Conservation (phyloP, 2,888 invertebrate species). For the Idaea aversata region DNA sequence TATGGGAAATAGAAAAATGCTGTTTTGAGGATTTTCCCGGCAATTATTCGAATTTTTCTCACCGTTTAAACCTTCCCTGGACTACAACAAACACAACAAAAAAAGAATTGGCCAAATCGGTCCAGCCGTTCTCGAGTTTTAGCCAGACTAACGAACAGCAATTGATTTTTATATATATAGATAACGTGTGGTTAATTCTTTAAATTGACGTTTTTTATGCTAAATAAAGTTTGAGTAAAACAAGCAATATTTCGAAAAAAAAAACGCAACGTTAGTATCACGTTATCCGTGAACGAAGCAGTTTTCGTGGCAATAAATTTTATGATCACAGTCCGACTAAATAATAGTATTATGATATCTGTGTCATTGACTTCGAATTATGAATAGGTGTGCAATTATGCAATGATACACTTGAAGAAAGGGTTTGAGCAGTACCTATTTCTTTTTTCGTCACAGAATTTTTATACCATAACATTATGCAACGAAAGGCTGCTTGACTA, state of each 20-base stretch:
- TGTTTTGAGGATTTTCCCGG: too few species aligned
- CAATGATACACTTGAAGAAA: conserved; percentile 13
- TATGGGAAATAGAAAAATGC: too few species aligned
- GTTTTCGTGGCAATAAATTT: background rate
- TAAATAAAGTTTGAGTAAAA: background rate
- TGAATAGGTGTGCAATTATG: background rate
- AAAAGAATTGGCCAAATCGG: too few species aligned
- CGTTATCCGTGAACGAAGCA: background rate
- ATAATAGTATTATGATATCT: background rate
- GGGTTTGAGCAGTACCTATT: conserved; percentile 27
- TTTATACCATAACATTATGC: conserved; percentile 33
- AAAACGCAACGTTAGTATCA: background rate
- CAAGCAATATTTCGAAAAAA: background rate
- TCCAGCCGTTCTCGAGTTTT: too few species aligned
- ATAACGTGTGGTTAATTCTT: background rate
- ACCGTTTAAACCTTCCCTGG: too few species aligned
- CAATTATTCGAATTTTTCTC: too few species aligned
- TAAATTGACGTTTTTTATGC: background rate
- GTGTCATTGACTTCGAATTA: background rate
- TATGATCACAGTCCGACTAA: background rate
- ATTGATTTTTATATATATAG: too few species aligned
- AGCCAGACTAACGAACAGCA: too few species aligned
- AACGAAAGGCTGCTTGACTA: conserved; percentile 34
- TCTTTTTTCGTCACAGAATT: conserved; percentile 34
- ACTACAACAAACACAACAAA: too few species aligned